Evolutionary conservation across 2,888 invertebrate genomes (phyloP), one percentile per base, ranked within the genome.

Genomic region (Prenolepis imparis): DNA sequence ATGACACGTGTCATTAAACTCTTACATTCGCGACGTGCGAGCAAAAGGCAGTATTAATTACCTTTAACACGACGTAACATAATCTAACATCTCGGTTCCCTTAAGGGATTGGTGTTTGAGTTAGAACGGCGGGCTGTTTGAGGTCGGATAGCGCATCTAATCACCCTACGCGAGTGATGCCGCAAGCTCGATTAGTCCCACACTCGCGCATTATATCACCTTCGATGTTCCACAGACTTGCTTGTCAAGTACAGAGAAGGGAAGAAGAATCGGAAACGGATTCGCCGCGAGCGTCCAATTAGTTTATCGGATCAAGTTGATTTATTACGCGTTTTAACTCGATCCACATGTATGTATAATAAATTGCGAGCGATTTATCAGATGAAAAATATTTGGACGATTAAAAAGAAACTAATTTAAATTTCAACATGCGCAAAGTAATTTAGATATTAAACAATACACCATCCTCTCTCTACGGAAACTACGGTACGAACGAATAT

Each of bases 91-190:
- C 86, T 91, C 88, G 86, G 83, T 84, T 85, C 80, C 77, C 82
- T 83, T 82, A 77, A 82, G 52, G 77, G 74, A 64, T 55, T 68
- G 61, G 57, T 84, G 89, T 87, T 89, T 87, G 86, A 90, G 88
- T 88, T 87, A 73, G 84, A 84, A 85, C 67, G 72, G 84, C 81
- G 86, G 89, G 67, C 80, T 90, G 89, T 91, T 91, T 90, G 91
- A 86, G 87, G 88, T 89, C 83, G 88, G 88, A 87, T 92, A 91
- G 88, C 90, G 87, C 88, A 73, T 77, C 87, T 92, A 91, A 92
- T 92, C 88, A 86, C 86, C 85, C 75, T 73, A 67, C 85, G 59
- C 78, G 84, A 88, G 87, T 89, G 87, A 92, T 89, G 88, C 89
- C 88, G 72, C 87, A 80, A 86, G 89, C 87, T 91, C 86, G 87